phyloP scores from a whole-genome alignment of 2,888 invertebrate species.

The Orthosia gracilis region DNA sequence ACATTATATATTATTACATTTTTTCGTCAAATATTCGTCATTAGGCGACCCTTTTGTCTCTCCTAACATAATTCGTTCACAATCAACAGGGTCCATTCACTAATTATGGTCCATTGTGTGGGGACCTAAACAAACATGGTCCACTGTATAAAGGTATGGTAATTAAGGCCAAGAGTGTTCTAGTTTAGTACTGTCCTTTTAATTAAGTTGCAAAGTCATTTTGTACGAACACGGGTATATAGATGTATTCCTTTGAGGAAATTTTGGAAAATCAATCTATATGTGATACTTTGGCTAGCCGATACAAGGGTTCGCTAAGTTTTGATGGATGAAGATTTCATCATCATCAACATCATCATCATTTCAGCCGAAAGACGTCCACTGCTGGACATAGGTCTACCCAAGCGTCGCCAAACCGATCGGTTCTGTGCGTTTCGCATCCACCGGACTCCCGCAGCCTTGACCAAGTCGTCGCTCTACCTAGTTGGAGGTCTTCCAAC shows the following conservation, averaged over 20 bases:
- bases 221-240: not conserved
- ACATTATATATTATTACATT: not conserved
- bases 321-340: not conserved
- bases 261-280: constrained; percentile 5
- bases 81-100: constrained; percentile 37
- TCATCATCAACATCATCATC: not conserved
- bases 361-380: no score
- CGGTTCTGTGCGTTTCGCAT: no score
- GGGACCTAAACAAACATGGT: constrained; percentile 58
- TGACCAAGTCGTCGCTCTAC: no score
- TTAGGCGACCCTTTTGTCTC: constrained; percentile 8
- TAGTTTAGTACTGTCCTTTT: constrained; percentile 29
- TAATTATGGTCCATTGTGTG: constrained; percentile 43
- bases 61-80: constrained; percentile 23
- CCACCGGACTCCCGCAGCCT: no score
- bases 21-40: not conserved
- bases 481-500: no score
- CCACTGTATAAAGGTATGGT: constrained; percentile 46
- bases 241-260: not conserved
- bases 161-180: constrained; percentile 41
- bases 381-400: no score
- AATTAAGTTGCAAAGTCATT: constrained; percentile 55
- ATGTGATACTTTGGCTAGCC: not conserved
- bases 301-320: not conserved
- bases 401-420: no score